phyloP scores from a whole-genome alignment of 2,888 invertebrate genomes.

The Chironomus tentans region DNA sequence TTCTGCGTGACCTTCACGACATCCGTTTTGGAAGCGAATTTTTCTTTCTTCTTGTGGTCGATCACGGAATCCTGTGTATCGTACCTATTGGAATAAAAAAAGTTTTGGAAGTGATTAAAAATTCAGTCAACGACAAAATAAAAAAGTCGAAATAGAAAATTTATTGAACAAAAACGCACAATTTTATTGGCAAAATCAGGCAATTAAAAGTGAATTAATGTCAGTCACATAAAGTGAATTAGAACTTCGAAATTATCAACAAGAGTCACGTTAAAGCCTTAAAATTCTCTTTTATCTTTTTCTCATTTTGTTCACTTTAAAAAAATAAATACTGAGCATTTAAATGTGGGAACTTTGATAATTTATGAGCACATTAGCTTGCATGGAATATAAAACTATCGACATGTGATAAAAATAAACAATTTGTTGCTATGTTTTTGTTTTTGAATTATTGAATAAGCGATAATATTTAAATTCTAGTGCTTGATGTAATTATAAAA shows the following conservation, averaged over 20 bases:
- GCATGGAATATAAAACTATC: neutral
- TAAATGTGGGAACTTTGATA: neutral
- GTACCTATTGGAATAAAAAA: slow-evolving; percentile 53
- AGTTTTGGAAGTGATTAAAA: neutral
- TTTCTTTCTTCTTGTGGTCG: slow-evolving; percentile 87
- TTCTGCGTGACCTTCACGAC: slow-evolving; percentile 93
- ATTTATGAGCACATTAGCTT: neutral
- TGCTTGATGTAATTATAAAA: no score
- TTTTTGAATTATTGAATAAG: no score
- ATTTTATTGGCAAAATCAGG: neutral
- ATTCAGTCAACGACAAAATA: neutral
- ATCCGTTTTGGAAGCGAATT: slow-evolving; percentile 86
- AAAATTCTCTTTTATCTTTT: neutral
- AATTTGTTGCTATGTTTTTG: no score
- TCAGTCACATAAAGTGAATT: neutral
- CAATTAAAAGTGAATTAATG: neutral
- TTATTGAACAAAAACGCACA: neutral
- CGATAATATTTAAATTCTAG: no score
- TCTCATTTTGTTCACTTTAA: neutral
- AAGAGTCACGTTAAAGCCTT: slow-evolving; percentile 11
- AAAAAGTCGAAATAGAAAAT: no score
- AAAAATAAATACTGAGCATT: neutral
- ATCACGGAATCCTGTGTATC: slow-evolving; percentile 91
- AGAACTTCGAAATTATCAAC: slow-evolving; percentile 3
- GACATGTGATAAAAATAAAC: neutral